Evolutionary conservation across 2,113 vertebrate species (phyloP).

Genomic region (Tupaia tana): DNA sequence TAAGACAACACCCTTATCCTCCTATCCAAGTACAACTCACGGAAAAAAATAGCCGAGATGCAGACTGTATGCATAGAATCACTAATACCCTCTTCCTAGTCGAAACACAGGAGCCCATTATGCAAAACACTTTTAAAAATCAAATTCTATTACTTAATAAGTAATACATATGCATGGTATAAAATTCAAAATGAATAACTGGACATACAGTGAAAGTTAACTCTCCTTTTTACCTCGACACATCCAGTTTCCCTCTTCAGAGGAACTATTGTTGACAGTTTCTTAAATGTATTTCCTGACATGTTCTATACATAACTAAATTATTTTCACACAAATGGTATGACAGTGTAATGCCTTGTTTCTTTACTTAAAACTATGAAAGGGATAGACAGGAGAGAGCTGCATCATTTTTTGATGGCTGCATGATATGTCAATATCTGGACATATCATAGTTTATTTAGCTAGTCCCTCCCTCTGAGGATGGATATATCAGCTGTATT

Average conservation of each 20-base stretch:
- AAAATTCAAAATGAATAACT: neutral
- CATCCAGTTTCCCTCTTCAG: neutral
- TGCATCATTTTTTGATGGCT: neutral
- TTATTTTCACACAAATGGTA: neutral
- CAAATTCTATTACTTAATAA: neutral
- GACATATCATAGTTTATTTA: neutral
- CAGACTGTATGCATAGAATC: neutral
- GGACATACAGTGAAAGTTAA: neutral
- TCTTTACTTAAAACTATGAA: neutral
- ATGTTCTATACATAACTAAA: neutral
- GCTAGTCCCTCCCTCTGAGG: neutral
- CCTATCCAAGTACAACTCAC: neutral
- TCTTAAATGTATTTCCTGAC: neutral
- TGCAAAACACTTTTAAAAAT: neutral
- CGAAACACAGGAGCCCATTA: neutral
- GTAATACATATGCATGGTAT: neutral
- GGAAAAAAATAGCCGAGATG: neutral
- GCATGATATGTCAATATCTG: neutral
- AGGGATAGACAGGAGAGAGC: neutral
- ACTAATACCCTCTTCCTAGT: neutral
- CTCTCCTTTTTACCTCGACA: neutral
- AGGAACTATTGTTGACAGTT: neutral
- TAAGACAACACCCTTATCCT: neutral
- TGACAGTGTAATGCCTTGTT: neutral
- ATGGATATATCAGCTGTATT: neutral